Percentiles rank a stretch among this genome's conserved stretches.
Conservation (phyloP, 2,113 vertebrate genomes). For the Bagarius yarrelli region DNA sequence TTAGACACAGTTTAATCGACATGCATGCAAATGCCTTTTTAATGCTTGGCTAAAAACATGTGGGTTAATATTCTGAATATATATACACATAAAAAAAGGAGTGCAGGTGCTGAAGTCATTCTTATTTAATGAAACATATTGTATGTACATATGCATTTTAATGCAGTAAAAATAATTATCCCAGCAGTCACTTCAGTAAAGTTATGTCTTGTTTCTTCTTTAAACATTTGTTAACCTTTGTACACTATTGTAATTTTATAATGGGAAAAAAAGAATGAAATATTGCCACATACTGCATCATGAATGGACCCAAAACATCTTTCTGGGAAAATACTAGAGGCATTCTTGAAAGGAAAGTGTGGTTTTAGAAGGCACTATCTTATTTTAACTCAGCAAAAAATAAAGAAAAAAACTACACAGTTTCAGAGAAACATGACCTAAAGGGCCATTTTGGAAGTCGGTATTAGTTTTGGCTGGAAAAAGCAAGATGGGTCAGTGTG, state of each 20-base stretch:
- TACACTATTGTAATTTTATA: not conserved
- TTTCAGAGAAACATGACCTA: not conserved
- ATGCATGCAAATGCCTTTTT: not conserved
- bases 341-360: conserved; percentile 36
- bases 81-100: not conserved
- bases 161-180: conserved; percentile 29
- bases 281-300: conserved; percentile 44
- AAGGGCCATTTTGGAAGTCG: conserved; percentile 24
- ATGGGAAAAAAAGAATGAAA: conserved; percentile 23
- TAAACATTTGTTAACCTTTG: conserved; percentile 30
- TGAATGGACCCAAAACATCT: conserved; percentile 21
- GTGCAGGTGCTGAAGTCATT: not conserved
- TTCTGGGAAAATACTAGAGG: conserved; percentile 14
- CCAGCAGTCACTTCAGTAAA: conserved; percentile 29
- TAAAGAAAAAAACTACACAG: not conserved
- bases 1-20: not conserved
- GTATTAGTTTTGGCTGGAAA: conserved; percentile 35
- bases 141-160: conserved; percentile 35
- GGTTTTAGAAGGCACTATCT: conserved; percentile 51
- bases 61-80: not conserved
- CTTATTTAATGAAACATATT: conserved; percentile 42
- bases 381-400: conserved; percentile 38
- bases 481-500: conserved; percentile 12
- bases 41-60: not conserved
- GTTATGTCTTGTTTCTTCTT: conserved; percentile 22